Percentiles rank a stretch among this genome's conserved stretches.
Evolutionary conservation across 2,888 invertebrate species (phyloP).

Genomic region (Zeuzera pyrina): DNA sequence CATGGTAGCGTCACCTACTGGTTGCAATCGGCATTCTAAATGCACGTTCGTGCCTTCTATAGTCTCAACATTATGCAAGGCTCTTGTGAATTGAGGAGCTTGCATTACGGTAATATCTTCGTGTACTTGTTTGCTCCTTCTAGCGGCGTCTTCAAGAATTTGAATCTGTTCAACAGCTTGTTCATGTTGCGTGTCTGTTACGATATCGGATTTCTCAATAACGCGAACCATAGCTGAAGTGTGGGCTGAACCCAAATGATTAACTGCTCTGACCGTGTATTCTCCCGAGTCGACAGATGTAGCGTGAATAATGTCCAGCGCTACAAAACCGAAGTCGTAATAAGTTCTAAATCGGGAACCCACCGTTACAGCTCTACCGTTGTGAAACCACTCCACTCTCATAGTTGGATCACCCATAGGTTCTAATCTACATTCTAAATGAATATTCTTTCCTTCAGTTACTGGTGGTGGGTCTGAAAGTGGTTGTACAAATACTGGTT

Average conservation of each 20-base stretch:
- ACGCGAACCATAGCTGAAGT: conserved; percentile 92
- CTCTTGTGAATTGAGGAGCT: conserved; percentile 89
- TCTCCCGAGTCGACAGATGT: conserved; percentile 96
- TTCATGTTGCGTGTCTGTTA: conserved; percentile 93
- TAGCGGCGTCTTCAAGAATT: conserved; percentile 86
- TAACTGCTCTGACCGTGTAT: conserved; percentile 94
- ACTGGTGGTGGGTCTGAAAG: conserved; percentile 89
- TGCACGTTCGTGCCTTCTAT: conserved; percentile 94
- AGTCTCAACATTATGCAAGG: conserved; percentile 91
- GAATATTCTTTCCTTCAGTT: conserved; percentile 91
- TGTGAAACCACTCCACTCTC: conserved; percentile 97
- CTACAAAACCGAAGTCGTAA: conserved; percentile 97
- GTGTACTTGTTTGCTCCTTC: conserved; percentile 78
- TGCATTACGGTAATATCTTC: conserved; percentile 89
- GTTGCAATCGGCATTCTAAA: conserved; percentile 91
- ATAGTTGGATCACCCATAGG: conserved; percentile 97
- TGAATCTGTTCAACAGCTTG: conserved; percentile 94
- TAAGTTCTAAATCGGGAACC: conserved; percentile 95
- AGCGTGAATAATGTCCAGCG: conserved; percentile 94
- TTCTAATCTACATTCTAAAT: conserved; percentile 91
- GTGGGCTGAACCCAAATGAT: conserved; percentile 93
- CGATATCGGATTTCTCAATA: conserved; percentile 84
- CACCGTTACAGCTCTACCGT: conserved; percentile 90
- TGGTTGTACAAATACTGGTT: conserved; percentile 94
- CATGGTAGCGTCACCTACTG: conserved; percentile 93